These are phyloP conservation scores for Hoplostethus atlanticus DNA, from an alignment of 2,797 vertebrate genomes.

Conservation along the genomic window DNA sequence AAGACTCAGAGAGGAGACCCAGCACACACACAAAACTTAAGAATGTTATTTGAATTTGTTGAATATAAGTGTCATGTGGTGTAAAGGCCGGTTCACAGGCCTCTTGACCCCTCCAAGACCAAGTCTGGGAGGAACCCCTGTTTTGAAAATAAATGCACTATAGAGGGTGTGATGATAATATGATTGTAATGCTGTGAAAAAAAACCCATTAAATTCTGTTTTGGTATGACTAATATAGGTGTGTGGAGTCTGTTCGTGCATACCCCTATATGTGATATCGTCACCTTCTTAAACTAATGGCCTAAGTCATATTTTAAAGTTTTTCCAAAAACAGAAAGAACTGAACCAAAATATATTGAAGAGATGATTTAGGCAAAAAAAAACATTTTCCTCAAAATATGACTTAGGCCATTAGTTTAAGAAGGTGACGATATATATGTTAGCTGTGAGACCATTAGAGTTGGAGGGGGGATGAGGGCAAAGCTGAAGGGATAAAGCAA, in stretches of 20 bases:
- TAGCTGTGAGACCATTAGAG: no score
- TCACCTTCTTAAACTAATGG: no score
- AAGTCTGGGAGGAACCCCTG: not conserved
- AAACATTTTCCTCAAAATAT: no score
- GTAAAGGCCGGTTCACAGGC: not conserved
- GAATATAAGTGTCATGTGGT: no score
- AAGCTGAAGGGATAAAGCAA: constrained; percentile 34
- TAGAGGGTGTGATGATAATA: not conserved
- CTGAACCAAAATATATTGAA: no score
- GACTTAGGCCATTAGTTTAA: no score
- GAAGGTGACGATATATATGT: not conserved
- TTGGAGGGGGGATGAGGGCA: constrained; percentile 21
- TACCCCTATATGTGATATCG: no score
- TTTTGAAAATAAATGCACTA: constrained; percentile 9
- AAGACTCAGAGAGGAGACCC: not conserved
- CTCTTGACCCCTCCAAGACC: not conserved
- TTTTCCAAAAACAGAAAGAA: no score
- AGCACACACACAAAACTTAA: not conserved
- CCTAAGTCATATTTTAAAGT: no score
- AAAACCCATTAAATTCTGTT: constrained; percentile 35
- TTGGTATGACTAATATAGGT: constrained; percentile 1
- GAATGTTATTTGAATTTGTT: constrained; percentile 25
- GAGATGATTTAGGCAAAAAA: no score
- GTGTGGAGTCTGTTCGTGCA: not conserved
- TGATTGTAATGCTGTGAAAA: constrained; percentile 30